phyloP scores from a whole-genome alignment of 92 coral and sea anemone species.

The Phenganax subtilis region DNA sequence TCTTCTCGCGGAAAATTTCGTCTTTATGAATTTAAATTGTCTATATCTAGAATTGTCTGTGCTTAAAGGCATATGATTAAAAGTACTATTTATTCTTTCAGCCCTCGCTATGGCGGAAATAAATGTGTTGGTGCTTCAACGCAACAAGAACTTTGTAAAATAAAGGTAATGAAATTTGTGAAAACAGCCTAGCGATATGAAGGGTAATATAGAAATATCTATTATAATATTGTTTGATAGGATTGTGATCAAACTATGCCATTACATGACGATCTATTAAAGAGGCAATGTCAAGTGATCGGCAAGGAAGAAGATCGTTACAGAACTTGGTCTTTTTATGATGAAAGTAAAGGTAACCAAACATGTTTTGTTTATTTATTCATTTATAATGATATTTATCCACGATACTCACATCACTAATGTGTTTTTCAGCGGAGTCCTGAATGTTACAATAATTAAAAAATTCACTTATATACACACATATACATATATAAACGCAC shows the following conservation, averaged over 20 bases:
- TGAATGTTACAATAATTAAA: no score
- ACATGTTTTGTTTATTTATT: no score
- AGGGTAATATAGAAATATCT: no score
- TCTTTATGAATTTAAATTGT: no score
- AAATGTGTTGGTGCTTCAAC: conserved; percentile 39
- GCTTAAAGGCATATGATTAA: neutral
- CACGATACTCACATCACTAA: no score
- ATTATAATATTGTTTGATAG: neutral
- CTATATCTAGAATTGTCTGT: neutral
- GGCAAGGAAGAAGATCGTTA: conserved; percentile 29
- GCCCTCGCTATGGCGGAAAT: conserved; percentile 48
- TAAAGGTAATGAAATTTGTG: conserved; percentile 29
- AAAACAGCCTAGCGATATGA: no score
- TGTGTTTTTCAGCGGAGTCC: no score
- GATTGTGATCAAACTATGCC: conserved; percentile 28
- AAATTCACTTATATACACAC: no score
- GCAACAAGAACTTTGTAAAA: conserved; percentile 43
- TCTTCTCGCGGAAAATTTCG: no score
- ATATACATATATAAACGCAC: no score
- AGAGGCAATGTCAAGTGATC: conserved; percentile 47
- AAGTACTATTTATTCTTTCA: neutral
- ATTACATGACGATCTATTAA: conserved; percentile 43
- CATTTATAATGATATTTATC: no score
- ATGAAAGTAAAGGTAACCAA: conserved; percentile 51
- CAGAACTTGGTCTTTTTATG: conserved; percentile 56